These are phyloP conservation scores for Esperia sulphurella DNA, from an alignment of 2,888 invertebrate genomes.

Conservation along the genomic window DNA sequence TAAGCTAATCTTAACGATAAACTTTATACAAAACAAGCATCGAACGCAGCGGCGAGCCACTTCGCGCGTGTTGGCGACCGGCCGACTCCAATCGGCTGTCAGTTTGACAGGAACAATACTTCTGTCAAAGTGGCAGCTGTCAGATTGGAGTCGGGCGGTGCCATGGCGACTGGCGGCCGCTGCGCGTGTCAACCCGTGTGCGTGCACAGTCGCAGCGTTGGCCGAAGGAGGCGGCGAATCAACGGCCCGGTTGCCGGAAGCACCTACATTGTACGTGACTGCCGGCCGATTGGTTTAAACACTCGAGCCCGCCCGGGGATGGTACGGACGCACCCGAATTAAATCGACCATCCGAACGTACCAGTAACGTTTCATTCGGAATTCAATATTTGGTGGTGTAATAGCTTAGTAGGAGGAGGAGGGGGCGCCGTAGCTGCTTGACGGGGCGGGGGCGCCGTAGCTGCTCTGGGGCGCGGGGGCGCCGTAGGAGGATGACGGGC, in stretches of 20 bases:
- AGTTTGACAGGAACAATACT: constrained; percentile 10
- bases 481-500: constrained; percentile 76
- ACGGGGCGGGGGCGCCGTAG: constrained; percentile 82
- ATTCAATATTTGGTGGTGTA: constrained; percentile 21
- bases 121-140: constrained; percentile 22
- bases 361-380: constrained; percentile 28
- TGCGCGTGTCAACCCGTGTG: constrained; percentile 59
- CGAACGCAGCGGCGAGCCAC: constrained; percentile 65
- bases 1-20: constrained; percentile 68
- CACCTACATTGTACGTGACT: constrained; percentile 76
- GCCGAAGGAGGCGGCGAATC: constrained; percentile 40
- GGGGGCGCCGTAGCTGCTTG: constrained; percentile 85
- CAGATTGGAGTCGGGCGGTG: constrained; percentile 6
- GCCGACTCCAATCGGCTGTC: constrained; percentile 10
- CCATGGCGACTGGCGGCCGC: constrained; percentile 60
- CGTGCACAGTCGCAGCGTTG: constrained; percentile 77
- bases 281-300: constrained; percentile 52
- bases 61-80: constrained; percentile 35
- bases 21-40: constrained; percentile 75
- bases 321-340: constrained; percentile 53
- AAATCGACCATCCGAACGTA: constrained; percentile 39
- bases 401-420: constrained; percentile 78
- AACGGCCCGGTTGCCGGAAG: constrained; percentile 44
- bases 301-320: constrained; percentile 52
- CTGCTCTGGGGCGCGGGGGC: constrained; percentile 82